Evolutionary conservation across 2,113 vertebrate genomes (phyloP), one percentile per base, ranked within the genome.

Genomic region (Bufo bufo): DNA sequence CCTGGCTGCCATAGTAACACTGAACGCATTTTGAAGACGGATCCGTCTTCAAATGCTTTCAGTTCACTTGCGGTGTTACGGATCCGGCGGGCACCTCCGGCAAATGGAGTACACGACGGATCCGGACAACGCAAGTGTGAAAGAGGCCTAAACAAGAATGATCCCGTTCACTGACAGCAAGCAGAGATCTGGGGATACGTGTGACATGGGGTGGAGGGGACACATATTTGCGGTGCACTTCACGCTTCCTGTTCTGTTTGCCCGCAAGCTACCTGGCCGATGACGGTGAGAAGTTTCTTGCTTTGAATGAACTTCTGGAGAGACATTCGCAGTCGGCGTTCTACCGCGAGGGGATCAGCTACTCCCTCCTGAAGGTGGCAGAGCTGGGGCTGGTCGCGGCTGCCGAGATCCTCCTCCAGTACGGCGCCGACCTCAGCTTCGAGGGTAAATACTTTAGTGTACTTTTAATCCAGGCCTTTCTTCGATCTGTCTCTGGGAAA

Each of bases 321-420:
- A 95, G 93, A 72, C 96, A 99, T 90, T 94, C 94, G 6, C 95
- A 96, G 82, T 97, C 96, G 0, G 94, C 95, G 0, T 96, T 97
- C 77, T 99, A 97, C 90, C 85, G 93, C 49, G 96, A 98, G 89
- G 97, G 97, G 0, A 96, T 98, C 90, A 98, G 97, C 94, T 99
- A 96, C 2, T 93, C 96, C 4, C 91, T 99, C 91, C 94, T 98
- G 88, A 98, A 98, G 91, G 93, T 99, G 90, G 95, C 96, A 0
- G 97, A 98, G 91, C 92, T 93, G 16, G 97, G 97, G 4, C 92
- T 96, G 0, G 85, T 95, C 0, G 69, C 85, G 0, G 95, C 95
- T 0, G 97, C 96, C 0, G 93, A 95, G 75, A 92, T 96, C 63
- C 96, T 99, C 4, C 93, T 99, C 59, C 94, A 90, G 80, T 93